phyloP scores from a whole-genome alignment of 1,140 invertebrate genomes.

The Vanessa tameamea region DNA sequence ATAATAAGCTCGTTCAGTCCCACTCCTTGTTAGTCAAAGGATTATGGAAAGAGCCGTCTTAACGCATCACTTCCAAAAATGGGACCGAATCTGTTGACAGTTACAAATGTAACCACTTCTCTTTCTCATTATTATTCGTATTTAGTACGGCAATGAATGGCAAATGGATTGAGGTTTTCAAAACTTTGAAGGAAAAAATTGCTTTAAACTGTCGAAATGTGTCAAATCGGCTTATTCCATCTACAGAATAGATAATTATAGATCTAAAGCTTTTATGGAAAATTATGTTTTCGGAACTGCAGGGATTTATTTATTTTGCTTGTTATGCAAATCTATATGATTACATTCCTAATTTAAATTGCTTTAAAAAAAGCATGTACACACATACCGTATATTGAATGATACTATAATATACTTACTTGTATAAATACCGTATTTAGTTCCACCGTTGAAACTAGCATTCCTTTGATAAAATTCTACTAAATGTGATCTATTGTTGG shows the following conservation, averaged over 20 bases:
- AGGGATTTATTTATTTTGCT: no score
- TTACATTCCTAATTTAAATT: no score
- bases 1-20: constrained; percentile 27
- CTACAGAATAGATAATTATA: not conserved
- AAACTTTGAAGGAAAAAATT: constrained; percentile 24
- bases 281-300: no score
- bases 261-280: not conserved
- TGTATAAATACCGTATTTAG: constrained; percentile 22
- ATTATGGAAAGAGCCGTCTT: constrained; percentile 44
- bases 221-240: not conserved
- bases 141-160: constrained; percentile 43
- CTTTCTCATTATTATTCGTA: constrained; percentile 42
- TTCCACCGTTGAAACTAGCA: constrained; percentile 19
- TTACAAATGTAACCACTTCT: constrained; percentile 47
- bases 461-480: constrained; percentile 34
- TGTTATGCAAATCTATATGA: no score
- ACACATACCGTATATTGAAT: not conserved
- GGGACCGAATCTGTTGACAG: constrained; percentile 46
- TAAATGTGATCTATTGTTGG: constrained; percentile 35
- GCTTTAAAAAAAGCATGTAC: not conserved
- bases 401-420: constrained; percentile 3
- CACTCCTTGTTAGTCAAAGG: constrained; percentile 40
- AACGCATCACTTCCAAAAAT: constrained; percentile 42
- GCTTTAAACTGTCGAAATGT: constrained; percentile 7
- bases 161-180: constrained; percentile 36